Base-by-base conservation (phyloP, 2,888 invertebrate genomes). In the Zelleria hepariella region DNA sequence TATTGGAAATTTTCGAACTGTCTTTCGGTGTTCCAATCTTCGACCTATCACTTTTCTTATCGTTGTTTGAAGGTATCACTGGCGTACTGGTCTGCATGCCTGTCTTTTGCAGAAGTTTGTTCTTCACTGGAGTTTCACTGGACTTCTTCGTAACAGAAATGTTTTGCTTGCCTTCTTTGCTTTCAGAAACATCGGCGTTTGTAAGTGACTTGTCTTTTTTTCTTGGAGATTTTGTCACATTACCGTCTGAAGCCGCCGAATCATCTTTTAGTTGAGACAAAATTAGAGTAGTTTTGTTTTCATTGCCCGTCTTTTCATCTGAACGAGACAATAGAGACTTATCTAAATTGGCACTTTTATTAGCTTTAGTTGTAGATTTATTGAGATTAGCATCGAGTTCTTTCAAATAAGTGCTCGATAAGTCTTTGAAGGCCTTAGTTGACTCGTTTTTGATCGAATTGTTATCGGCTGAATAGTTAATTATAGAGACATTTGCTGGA, bases 71-170 rank as follows among this genome's bases (percentile, higher is more conserved):
- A 20, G 74, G 67, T 47, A 51, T 77, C n/a, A 76, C 69, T 25
- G 83, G 79, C 58, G 78, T 77, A 61, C 82, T 83, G 0, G 78
- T 74, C 62, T 76, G 74, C 62, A 78, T 67, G 26, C 64, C 71
- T 56, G 77, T 58, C 61, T 76, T 82, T 64, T 73, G 70, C 2
- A 73, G 58, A 15, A 69, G 61, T 65, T 82, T 83, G 60, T 82
- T 75, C 64, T 81, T 83, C 27, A 86, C 68, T 56, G 86, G 86
- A 20, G 86, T 86, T 65, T 84, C 83, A 84, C 15, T 3, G 2
- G 10, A 42, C 10, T 84, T n/a, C 68, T 75, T 82, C 59, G 72
- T 75, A 10, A 69, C 60, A 3, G 75, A 76, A 1, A 70, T 27
- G 58, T 75, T 86, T 83, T 84, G 84, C 75, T 55, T 7, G 52